Evolutionary conservation across 2,797 vertebrate genomes (phyloP), one percentile per base, ranked within the genome.

Genomic region (Muraenolepis orangiensis): DNA sequence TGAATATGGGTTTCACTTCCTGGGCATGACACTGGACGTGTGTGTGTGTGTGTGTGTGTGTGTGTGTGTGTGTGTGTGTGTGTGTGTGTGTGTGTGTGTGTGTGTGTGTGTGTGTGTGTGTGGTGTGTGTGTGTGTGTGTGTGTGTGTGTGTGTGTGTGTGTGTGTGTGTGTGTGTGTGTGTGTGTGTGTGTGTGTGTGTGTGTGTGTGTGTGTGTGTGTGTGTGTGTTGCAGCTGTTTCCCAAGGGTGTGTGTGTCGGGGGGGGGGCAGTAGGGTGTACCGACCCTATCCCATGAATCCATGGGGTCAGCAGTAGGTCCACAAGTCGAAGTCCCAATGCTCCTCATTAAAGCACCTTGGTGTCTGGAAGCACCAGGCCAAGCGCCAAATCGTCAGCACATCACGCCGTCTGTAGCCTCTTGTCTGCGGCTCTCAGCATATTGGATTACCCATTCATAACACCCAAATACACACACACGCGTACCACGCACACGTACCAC

Each of bases 221-320:
- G n/a, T 14, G n/a, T 38, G 72, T 77, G 78, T 51, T 90, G 89
- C 93, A 94, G 92, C 92, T 93, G 92, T 92, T 81, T 89, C 87
- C 74, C 84, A 61, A 16, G 23, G 72, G 82, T 88, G 86, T 84
- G 68, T n/a, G n/a, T n/a, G n/a, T n/a, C n/a, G n/a, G n/a, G 2
- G 4, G 3, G 30, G 51, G 82, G 81, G 76, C 80, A 13, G n/a
- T 66, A 23, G 23, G 57, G 79, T 73, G 74, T 85, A 5, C 51
- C 51, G 13, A 16, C 29, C 23, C 3, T 23, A 23, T 67, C 30
- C 23, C 80, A 78, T 81, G 77, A 88, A 91, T 88, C 79, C 75
- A 78, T 64, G 40, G 85, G 91, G 90, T 91, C 90, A 91, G 80
- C 76, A 78, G 70, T 89, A 86, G 85, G 80, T 80, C 80, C n/a